Evolutionary conservation across 2,888 invertebrate genomes (phyloP), one percentile per base, ranked within the genome.

Genomic region (Drosophila quasianomalipes): DNA sequence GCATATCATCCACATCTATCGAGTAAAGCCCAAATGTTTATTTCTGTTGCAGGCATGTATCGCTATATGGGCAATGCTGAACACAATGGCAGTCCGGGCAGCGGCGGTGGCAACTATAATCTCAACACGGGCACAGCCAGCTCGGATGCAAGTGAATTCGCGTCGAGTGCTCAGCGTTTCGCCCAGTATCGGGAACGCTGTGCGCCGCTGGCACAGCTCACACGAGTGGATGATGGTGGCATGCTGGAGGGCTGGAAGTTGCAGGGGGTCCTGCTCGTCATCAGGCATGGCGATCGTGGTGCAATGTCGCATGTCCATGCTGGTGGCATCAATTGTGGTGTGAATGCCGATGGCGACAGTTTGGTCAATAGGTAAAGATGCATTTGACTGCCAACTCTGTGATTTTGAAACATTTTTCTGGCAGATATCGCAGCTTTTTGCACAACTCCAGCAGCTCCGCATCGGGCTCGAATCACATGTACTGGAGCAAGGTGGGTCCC

Each of bases 221-320:
- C 93, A 14, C 93, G 95, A 64, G 96, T 96, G 58, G 96, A 96
- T 82, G 97, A 97, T 95, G 97, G 93, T 60, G 93, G 93, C 51
- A 90, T 93, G 70, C 81, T 93, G 65, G 93, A 93, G 79, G 93
- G 93, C 62, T 93, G 93, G 93, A 92, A 93, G 62, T 75, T 94
- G 41, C 93, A 93, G 74, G 93, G 93, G 19, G 95, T 97, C 4
- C 92, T 97, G 49, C 94, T 97, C 59, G 94, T 98, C 57, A 96
- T 97, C 6, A 94, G 98, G 22, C 98, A 98, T 92, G 98, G 98
- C 0, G 98, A 98, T 92, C 94, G 98, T 58, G 97, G 98, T 0
- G 97, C 98, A 0, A 94, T 98, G 76, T 96, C 97, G 14, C 97
- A 97, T 91, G 95, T 98, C 1, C 95, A 96, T 62, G 97, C 96